Evolutionary conservation across 2,797 vertebrate genomes (phyloP).

Genomic region (Caiman crocodilus): DNA sequence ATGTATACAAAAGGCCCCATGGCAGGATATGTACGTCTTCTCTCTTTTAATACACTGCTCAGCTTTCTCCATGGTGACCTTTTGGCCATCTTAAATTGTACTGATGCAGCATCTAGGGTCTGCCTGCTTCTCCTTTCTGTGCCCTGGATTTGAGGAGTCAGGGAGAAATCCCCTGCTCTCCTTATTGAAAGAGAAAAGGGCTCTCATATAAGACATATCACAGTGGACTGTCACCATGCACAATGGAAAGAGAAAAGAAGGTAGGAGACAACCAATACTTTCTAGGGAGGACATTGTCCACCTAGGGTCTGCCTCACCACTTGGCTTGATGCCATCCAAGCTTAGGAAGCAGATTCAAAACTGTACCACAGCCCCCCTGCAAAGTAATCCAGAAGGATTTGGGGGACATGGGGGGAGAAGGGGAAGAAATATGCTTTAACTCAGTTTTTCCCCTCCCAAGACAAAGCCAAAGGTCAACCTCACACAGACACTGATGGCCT

Average conservation of each 20-base stretch:
- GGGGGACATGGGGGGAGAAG: no score
- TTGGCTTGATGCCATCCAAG: no score
- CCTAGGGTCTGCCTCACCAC: neutral
- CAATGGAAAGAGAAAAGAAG: no score
- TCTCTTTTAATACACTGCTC: neutral
- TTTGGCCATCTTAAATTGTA: neutral
- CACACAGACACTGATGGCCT: rapidly evolving
- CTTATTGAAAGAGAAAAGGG: no score
- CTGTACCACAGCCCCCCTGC: neutral
- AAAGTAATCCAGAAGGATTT: no score
- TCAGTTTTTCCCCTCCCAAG: neutral
- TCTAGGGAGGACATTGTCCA: no score
- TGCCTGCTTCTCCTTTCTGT: neutral
- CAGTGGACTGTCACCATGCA: no score
- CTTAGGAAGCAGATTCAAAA: neutral
- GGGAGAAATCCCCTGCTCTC: neutral
- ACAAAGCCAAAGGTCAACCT: neutral
- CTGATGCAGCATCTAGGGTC: neutral
- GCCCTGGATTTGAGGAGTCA: neutral
- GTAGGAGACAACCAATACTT: no score
- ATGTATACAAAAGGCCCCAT: neutral
- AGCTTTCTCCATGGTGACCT: neutral
- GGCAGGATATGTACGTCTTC: neutral
- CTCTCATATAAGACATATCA: no score
- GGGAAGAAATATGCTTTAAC: rapidly evolving